Percentiles rank a stretch among this genome's conserved stretches.
Conservation (phyloP, 2,888 invertebrate genomes). For the Epinotia bilunana region DNA sequence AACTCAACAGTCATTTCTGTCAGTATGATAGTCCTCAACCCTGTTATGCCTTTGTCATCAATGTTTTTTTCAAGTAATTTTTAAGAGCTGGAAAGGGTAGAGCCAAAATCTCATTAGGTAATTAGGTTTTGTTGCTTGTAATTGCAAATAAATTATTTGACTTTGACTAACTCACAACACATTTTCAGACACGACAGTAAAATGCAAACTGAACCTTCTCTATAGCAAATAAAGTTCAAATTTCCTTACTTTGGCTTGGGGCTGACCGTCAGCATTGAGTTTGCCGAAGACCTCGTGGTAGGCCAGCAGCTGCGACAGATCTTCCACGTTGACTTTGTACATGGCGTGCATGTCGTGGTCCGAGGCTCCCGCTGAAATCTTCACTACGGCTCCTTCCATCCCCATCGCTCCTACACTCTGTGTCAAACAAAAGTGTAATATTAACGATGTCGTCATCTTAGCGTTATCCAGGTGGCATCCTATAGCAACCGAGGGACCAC, state of each 20-base stretch:
- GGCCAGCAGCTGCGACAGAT: conserved; percentile 92
- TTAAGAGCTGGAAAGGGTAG: no score
- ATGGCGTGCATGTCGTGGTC: conserved; percentile 92
- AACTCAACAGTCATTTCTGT: no score
- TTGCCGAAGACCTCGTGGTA: conserved; percentile 92
- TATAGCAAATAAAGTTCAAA: neutral
- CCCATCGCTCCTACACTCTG: conserved; percentile 77
- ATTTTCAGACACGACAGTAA: neutral
- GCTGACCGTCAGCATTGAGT: conserved; percentile 74
- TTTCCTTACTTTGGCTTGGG: conserved; percentile 66
- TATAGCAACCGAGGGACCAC: neutral
- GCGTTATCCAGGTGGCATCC: neutral
- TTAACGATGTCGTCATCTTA: neutral
- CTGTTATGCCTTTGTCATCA: no score
- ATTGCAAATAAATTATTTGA: no score
- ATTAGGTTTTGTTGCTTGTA: no score
- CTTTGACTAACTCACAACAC: no score
- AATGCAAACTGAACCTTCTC: neutral
- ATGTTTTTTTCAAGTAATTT: no score
- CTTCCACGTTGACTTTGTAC: conserved; percentile 93
- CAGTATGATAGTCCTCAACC: no score
- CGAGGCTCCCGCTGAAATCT: conserved; percentile 87
- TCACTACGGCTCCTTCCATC: conserved; percentile 90
- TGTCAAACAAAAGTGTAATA: conserved; percentile 1
- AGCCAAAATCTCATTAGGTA: no score